Percentiles rank a stretch among this genome's conserved stretches.
Conservation (phyloP, 2,113 vertebrate genomes). For the Cynoglossus semilaevis region DNA sequence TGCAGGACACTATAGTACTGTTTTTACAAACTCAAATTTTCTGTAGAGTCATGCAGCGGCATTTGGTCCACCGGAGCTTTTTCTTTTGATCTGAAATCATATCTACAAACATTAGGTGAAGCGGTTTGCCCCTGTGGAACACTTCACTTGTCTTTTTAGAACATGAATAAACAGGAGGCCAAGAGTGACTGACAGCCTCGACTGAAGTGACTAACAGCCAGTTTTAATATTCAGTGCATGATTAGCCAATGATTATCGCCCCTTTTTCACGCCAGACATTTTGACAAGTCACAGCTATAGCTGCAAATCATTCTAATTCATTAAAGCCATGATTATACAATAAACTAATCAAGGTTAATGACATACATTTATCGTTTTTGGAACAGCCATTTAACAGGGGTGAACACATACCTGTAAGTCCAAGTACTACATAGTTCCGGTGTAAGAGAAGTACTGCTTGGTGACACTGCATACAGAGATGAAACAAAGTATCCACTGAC, state of each 20-base stretch:
- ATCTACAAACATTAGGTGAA: constrained; percentile 1
- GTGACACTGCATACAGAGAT: too few relatives aligned
- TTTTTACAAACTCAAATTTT: constrained; percentile 1
- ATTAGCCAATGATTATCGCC: background rate
- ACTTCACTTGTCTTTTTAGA: background rate
- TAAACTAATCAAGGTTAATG: too few relatives aligned
- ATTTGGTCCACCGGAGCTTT: too few relatives aligned
- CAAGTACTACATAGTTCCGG: too few relatives aligned
- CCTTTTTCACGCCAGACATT: background rate
- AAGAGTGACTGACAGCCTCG: background rate
- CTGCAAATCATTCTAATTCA: background rate
- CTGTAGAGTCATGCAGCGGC: background rate
- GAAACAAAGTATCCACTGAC: too few relatives aligned
- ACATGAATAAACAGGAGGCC: too few relatives aligned
- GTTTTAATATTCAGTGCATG: background rate
- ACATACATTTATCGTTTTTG: too few relatives aligned
- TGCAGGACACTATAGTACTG: background rate
- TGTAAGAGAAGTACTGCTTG: too few relatives aligned
- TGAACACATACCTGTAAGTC: too few relatives aligned
- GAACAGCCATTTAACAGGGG: too few relatives aligned
- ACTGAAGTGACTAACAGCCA: background rate
- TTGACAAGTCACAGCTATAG: background rate
- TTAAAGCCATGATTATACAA: too few relatives aligned
- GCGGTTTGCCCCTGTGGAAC: background rate
- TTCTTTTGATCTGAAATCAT: constrained; percentile 1